Conservation (phyloP, 2,113 vertebrate genomes). For the Paedocypris sp. region DNA sequence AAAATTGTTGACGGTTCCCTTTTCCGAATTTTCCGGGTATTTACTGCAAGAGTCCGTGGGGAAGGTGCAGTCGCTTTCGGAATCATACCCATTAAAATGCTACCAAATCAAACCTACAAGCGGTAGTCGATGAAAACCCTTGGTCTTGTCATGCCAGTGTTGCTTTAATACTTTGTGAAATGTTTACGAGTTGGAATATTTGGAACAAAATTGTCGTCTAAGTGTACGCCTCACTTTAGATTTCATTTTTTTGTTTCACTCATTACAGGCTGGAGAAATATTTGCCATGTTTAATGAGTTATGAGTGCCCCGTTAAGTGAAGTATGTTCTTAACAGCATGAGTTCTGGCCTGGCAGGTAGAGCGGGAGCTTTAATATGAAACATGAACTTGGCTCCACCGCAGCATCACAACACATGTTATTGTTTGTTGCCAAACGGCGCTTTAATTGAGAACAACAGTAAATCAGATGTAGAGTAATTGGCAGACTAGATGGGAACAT, state of each 20-base stretch:
- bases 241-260: constrained; percentile 52
- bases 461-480: constrained; percentile 71
- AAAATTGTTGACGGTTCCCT: too few relatives aligned
- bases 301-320: constrained; percentile 70
- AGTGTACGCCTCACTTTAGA: constrained; percentile 34
- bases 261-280: constrained; percentile 67
- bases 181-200: constrained; percentile 38
- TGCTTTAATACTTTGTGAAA: constrained; percentile 24
- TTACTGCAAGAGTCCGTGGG: not conserved
- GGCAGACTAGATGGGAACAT: constrained; percentile 57
- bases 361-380: constrained; percentile 81
- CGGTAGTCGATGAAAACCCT: constrained; percentile 14
- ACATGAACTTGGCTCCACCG: constrained; percentile 83
- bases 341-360: constrained; percentile 69
- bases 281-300: constrained; percentile 76
- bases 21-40: too few relatives aligned
- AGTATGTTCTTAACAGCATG: constrained; percentile 75
- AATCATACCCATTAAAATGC: constrained; percentile 24
- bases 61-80: constrained; percentile 2
- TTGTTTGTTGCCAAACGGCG: constrained; percentile 76
- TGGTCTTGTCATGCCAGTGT: constrained; percentile 5
- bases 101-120: constrained; percentile 11
- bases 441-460: constrained; percentile 80
- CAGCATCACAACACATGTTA: constrained; percentile 86
- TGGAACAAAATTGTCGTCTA: constrained; percentile 31